A percentile compares a stretch with the other conserved stretches of the same genome.
Conservation (phyloP, 2,888 invertebrate genomes). For the Ectobius pallidus region DNA sequence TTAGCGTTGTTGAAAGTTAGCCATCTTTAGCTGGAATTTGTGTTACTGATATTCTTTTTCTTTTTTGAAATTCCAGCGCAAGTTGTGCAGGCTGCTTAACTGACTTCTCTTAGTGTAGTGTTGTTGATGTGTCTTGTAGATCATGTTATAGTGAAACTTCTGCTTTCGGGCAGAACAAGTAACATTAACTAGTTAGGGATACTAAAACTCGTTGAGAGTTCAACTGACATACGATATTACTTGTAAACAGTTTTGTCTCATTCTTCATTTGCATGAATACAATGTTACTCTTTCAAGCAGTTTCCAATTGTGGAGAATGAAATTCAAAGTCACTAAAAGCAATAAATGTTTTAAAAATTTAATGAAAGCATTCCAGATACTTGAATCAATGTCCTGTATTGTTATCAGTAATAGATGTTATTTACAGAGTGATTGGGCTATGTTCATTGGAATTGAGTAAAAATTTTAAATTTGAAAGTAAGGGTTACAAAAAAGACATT, state of each 20-base stretch:
- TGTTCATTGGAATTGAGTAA: too few relatives aligned
- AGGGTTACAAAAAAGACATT: too few relatives aligned
- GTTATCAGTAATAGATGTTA: conserved; percentile 25
- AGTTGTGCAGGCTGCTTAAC: conserved; percentile 3
- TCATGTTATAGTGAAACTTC: background rate
- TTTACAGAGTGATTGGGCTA: conserved; percentile 3
- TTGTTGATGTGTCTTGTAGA: conserved; percentile 1
- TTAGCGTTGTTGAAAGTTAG: background rate
- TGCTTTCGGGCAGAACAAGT: background rate
- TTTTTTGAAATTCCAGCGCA: background rate
- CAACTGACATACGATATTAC: background rate
- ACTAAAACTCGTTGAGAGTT: background rate
- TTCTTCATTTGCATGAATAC: conserved; percentile 21
- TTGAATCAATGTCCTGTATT: conserved; percentile 24
- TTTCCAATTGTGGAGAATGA: conserved; percentile 8
- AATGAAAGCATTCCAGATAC: conserved; percentile 12
- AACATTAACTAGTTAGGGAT: background rate
- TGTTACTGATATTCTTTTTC: background rate
- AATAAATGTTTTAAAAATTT: conserved; percentile 21
- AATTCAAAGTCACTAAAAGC: conserved; percentile 28
- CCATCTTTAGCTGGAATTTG: background rate
- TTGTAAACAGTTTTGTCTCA: conserved; percentile 13
- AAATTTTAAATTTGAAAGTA: too few relatives aligned
- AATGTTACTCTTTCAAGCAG: conserved; percentile 13
- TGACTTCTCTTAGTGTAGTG: conserved; percentile 28